phyloP scores from a whole-genome alignment of 2,888 invertebrate species.

The Heteromyza rotundicornis region DNA sequence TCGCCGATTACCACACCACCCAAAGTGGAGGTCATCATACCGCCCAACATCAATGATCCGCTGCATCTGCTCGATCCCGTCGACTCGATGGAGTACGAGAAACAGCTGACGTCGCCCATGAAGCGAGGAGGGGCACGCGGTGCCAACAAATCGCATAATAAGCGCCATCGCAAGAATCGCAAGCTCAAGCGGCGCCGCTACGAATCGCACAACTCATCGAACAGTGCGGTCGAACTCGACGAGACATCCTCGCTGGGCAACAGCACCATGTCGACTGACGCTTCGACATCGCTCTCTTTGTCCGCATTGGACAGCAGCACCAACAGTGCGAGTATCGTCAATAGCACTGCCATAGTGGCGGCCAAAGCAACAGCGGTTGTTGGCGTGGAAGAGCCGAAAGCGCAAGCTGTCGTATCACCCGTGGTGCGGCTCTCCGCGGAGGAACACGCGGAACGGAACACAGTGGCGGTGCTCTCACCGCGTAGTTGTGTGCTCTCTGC shows the following conservation, averaged over 20 bases:
- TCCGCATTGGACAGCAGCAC: slow-evolving; percentile 27
- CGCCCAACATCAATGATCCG: slow-evolving; percentile 91
- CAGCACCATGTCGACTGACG: slow-evolving; percentile 32
- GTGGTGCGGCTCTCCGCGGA: slow-evolving; percentile 6
- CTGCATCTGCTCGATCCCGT: slow-evolving; percentile 82
- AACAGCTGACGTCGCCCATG: slow-evolving; percentile 75
- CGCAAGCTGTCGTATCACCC: slow-evolving; percentile 24
- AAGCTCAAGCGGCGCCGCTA: slow-evolving; percentile 62
- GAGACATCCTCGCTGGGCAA: slow-evolving; percentile 40
- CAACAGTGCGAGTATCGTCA: slow-evolving; percentile 14
- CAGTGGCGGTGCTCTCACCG: slow-evolving; percentile 27
- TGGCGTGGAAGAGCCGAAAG: slow-evolving; percentile 17
- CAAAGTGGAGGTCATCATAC: slow-evolving; percentile 89
- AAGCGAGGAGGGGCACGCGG: slow-evolving; percentile 62
- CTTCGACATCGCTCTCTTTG: slow-evolving; percentile 30
- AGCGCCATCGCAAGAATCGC: slow-evolving; percentile 71
- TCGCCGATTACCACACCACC: slow-evolving; percentile 65
- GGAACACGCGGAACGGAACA: slow-evolving; percentile 40
- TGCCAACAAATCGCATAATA: slow-evolving; percentile 60
- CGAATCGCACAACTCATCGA: slow-evolving; percentile 49
- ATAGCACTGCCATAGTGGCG: slow-evolving; percentile 4
- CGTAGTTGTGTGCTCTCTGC: slow-evolving; percentile 21
- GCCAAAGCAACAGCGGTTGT: slow-evolving; percentile 4
- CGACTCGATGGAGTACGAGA: slow-evolving; percentile 83
- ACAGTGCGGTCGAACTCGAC: slow-evolving; percentile 57